Base-by-base conservation (phyloP, 2,888 invertebrate species). In the Strigamia crassipes region DNA sequence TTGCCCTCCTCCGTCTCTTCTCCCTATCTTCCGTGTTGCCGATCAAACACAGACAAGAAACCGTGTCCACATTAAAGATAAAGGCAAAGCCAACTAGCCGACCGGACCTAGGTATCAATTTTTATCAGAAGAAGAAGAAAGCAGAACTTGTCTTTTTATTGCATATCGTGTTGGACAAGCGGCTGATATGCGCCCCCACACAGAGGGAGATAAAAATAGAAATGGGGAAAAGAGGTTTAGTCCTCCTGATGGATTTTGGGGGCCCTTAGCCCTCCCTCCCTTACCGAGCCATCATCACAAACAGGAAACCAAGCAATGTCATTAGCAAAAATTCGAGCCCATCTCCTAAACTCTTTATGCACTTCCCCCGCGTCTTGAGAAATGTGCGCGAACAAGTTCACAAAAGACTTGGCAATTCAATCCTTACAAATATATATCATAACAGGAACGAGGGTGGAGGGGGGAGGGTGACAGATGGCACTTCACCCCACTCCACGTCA, bases 341-440 rank as follows among this genome's bases (percentile, higher is more conserved):
- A 56, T 56, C 56, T 56, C 73, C 73, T 27, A 56, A 56, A 56
- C 73, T 73, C 27, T 27, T 73, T 73, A 73, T 61, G 31, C 12
- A 73, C 73, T 31, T 31, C 23, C 27, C 23, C 27, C 13, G 6
- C 23, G 31, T 73, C 73, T 73, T 73, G 61, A 73, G 73, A 73
- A 13, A 27, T 27, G 73, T 73, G 73, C n/a, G 73, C 56, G 56
- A 56, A 73, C 9, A 12, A 73, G 73, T 73, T 27, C 73, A 73
- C 73, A 73, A 73, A 73, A 73, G 73, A 73, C 27, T 73, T n/a
- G 38, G 73, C 73, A 73, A 73, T 73, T 73, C 73, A 73, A 73
- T 73, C 73, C 73, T 73, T 73, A 73, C 73, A 73, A 73, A 73
- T 73, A 73, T 73, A 73, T 73, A 73, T 73, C 73, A 73, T 73